Base-by-base conservation (phyloP, 1,140 invertebrate genomes). In the Aphaenogaster rudis region DNA sequence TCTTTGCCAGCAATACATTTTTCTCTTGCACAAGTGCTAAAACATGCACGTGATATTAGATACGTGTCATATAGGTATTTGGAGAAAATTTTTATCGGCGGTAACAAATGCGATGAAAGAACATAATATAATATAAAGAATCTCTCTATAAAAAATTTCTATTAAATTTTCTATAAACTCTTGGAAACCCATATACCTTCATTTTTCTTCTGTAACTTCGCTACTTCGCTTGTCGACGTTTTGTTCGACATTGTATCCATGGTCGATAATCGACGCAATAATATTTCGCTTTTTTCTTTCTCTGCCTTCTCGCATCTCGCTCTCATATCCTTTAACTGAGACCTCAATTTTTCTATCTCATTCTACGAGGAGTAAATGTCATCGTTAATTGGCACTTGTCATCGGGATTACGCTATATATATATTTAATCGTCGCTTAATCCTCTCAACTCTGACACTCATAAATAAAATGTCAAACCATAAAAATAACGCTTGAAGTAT, bases 161-260 rank as follows among this genome's bases (percentile, higher is more conserved):
- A 66, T 79, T 59, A 8, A 3, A 64, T n/a, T 48, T 78, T 61
- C 9, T 13, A 28, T 28, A 42, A 74, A 45, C 0, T 45, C 42
- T 79, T 48, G 28, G 17, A 63, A 64, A 80, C 61, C 17, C 9
- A 45, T 48, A 86, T 96, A 94, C 97, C 97, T 95, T 97, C 98
- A 90, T 98, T 98, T 91, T 99, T 98, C 98, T 97, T 96, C 87
- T 98, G 97, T 61, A 98, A 95, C 90, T 99, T 98, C 91, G 98
- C 97, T 13, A 98, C 96, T 95, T 98, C 98, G 11, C 93, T 92
- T 3, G 96, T 92, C 5, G 96, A 95, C 0, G 97, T 96, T 2
- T 97, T 97, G 82, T 97, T 97, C 1, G 97, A 96, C n/a, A 96
- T 96, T 0, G 97, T 97, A 88, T 98, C 97, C 93, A 98, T 97